Evolutionary conservation across 2,888 invertebrate species (phyloP).

Genomic region (Pristionchus japonicus): DNA sequence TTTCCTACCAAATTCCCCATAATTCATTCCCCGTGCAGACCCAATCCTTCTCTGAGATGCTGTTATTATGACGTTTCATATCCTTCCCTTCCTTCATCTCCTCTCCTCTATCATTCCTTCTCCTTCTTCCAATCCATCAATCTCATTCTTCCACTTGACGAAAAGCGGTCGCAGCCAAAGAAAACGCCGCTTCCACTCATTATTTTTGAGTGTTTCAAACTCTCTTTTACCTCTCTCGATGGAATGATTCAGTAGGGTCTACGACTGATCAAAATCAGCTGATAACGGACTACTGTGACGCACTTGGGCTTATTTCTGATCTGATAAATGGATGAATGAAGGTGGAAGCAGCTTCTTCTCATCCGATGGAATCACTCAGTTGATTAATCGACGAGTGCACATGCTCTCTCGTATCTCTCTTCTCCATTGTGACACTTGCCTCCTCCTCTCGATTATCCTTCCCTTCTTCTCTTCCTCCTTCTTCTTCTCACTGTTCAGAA

Average conservation of each 20-base stretch:
- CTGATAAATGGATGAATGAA: neutral
- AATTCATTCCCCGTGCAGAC: neutral
- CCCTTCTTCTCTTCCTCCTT: constrained; percentile 13
- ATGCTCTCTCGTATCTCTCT: neutral
- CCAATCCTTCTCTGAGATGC: neutral
- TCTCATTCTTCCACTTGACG: neutral
- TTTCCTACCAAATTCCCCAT: neutral
- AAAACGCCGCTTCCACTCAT: neutral
- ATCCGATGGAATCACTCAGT: neutral
- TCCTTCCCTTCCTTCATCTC: neutral
- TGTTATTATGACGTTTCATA: constrained; percentile 27
- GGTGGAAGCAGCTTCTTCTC: no score
- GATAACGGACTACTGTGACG: neutral
- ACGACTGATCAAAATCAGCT: neutral
- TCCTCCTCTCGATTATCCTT: neutral
- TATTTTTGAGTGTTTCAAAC: neutral
- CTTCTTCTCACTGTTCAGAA: neutral
- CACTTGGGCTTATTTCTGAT: neutral
- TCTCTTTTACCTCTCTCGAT: neutral
- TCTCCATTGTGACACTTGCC: neutral
- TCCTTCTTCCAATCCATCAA: constrained; percentile 1
- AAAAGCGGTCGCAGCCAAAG: neutral
- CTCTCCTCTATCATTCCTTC: constrained; percentile 11
- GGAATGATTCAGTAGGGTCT: neutral
- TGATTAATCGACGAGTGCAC: neutral